Evolutionary conservation across 1,140 invertebrate species (phyloP).

Genomic region (Hylaeus anthracinus): DNA sequence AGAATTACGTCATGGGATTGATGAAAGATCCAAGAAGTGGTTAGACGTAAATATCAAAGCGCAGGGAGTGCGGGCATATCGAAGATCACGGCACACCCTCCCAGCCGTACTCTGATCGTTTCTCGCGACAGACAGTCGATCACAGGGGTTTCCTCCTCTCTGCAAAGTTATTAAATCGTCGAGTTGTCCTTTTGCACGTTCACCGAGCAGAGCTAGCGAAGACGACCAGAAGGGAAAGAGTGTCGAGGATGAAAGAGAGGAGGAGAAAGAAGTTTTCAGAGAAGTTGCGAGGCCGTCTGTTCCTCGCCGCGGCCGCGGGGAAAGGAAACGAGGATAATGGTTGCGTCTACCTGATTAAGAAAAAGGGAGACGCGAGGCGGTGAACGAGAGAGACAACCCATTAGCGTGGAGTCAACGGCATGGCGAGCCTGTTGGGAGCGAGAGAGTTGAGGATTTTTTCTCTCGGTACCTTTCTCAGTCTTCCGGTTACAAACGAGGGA

Average conservation of each 20-base stretch:
- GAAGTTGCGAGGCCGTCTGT: background rate
- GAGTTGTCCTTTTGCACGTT: conserved; percentile 13
- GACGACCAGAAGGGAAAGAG: background rate
- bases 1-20: too few species aligned
- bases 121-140: conserved; percentile 4
- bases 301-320: background rate
- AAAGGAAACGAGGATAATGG: conserved; percentile 29
- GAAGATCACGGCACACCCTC: conserved; percentile 10
- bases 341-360: conserved; percentile 36
- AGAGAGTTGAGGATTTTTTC: conserved; percentile 29
- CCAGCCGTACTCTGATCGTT: conserved; percentile 4
- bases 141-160: background rate
- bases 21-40: too few species aligned
- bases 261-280: conserved; percentile 1
- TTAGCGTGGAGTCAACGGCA: conserved; percentile 37
- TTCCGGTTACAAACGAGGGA: conserved; percentile 51
- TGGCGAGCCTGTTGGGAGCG: background rate
- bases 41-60: too few species aligned
- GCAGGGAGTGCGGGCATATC: too few species aligned
- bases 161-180: conserved; percentile 3
- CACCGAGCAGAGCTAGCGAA: conserved; percentile 10
- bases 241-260: background rate
- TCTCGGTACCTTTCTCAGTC: conserved; percentile 24
- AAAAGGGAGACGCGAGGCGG: conserved; percentile 18
- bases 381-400: conserved; percentile 22